These are phyloP conservation scores for Zaprionus lineosus DNA, from an alignment of 2,888 invertebrate genomes.

Conservation along the genomic window DNA sequence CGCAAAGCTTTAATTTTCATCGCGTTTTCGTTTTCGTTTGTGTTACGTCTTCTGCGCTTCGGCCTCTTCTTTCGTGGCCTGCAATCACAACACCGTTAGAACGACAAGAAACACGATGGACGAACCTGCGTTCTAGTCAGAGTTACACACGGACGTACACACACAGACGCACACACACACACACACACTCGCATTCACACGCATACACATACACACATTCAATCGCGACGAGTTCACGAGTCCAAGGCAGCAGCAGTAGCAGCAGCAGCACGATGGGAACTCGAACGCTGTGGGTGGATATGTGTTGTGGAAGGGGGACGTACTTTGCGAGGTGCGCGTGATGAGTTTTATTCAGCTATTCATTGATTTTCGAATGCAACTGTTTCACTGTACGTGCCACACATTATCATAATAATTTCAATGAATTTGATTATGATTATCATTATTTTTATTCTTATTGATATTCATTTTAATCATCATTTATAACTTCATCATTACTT, in stretches of 20 bases:
- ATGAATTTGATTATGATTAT: not conserved
- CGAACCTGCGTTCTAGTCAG: constrained; percentile 32
- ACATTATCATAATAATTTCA: constrained; percentile 9
- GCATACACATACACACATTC: not conserved
- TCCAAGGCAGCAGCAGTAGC: constrained; percentile 1
- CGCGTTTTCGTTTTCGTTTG: constrained; percentile 58
- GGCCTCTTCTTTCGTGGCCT: constrained; percentile 45
- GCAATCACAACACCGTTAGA: constrained; percentile 53
- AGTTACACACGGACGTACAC: constrained; percentile 11
- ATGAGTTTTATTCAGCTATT: constrained; percentile 39
- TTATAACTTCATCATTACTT: constrained; percentile 29
- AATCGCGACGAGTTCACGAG: constrained; percentile 27
- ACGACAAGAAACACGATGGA: constrained; percentile 23
- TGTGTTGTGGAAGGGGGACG: constrained; percentile 6
- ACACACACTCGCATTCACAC: constrained; percentile 10
- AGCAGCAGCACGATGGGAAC: constrained; percentile 14
- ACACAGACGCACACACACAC: constrained; percentile 3
- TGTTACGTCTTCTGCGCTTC: constrained; percentile 38
- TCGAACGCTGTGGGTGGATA: constrained; percentile 2
- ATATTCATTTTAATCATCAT: constrained; percentile 18
- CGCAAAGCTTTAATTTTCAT: constrained; percentile 78
- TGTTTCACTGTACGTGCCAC: too few species aligned
- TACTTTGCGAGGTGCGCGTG: constrained; percentile 48
- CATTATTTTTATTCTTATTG: not conserved
- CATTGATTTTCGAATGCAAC: constrained; percentile 40